phyloP scores from a whole-genome alignment of 2,888 invertebrate genomes.

The Digitonthophagus gazella region DNA sequence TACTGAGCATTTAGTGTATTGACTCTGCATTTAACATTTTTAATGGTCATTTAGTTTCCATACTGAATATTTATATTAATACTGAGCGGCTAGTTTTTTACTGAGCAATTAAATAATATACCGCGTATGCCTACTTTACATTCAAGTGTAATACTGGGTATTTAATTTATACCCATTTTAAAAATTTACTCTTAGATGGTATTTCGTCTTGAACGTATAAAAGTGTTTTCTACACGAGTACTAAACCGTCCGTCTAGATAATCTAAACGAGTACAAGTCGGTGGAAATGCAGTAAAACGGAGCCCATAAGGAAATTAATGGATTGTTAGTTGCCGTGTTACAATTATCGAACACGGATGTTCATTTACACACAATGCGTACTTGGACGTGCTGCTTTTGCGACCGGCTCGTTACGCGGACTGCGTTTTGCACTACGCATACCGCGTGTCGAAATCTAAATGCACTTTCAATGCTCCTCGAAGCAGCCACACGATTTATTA shows the following conservation, averaged over 20 bases:
- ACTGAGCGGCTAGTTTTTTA: too few relatives aligned
- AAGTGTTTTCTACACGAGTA: neutral
- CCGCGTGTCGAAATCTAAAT: neutral
- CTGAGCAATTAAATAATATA: too few relatives aligned
- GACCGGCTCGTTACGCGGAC: neutral
- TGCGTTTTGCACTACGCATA: neutral
- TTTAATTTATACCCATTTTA: too few relatives aligned
- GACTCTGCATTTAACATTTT: too few relatives aligned
- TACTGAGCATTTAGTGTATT: too few relatives aligned
- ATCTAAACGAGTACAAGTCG: constrained; percentile 40
- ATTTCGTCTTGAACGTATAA: neutral
- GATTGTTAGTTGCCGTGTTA: constrained; percentile 45
- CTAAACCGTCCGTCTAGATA: constrained; percentile 29
- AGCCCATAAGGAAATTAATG: constrained; percentile 45
- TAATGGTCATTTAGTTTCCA: too few relatives aligned
- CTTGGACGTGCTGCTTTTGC: constrained; percentile 28
- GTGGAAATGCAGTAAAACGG: constrained; percentile 41
- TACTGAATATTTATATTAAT: too few relatives aligned
- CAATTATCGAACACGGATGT: constrained; percentile 49
- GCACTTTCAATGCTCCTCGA: neutral
- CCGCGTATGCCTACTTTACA: too few relatives aligned
- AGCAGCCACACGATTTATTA: neutral
- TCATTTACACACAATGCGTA: constrained; percentile 50
- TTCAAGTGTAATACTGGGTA: too few relatives aligned
- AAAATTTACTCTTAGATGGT: neutral